These are phyloP conservation scores for Saccostrea echinata DNA, from an alignment of 1,140 invertebrate genomes.

Conservation along the genomic window DNA sequence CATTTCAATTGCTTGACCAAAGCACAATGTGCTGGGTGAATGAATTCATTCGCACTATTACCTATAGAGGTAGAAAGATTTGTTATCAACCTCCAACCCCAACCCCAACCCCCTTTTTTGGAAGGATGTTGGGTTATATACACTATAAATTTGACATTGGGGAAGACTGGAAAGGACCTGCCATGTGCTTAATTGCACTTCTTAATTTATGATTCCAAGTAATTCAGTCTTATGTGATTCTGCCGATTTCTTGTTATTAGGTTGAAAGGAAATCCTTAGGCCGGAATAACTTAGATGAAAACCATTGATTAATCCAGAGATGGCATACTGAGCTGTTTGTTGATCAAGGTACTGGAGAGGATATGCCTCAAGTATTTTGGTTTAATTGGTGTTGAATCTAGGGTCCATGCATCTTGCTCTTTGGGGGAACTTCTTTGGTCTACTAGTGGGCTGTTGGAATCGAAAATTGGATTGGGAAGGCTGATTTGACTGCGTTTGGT, in stretches of 20 bases:
- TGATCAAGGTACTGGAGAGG: neutral
- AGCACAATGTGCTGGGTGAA: neutral
- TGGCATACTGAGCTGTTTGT: neutral
- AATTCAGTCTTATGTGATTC: neutral
- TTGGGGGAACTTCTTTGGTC: neutral
- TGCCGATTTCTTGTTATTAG: neutral
- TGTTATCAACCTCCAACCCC: neutral
- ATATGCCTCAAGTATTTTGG: neutral
- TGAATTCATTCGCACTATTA: neutral
- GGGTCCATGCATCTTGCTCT: conserved; percentile 17
- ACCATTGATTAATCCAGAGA: neutral
- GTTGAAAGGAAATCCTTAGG: neutral
- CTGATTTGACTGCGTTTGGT: neutral
- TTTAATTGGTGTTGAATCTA: neutral
- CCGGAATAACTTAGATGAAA: neutral
- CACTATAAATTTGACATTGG: neutral
- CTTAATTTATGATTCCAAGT: neutral
- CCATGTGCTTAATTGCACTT: conserved; percentile 5
- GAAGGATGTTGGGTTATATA: neutral
- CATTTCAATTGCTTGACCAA: conserved; percentile 8
- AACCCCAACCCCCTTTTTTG: neutral
- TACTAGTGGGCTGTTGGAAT: neutral
- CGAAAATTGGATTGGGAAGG: neutral
- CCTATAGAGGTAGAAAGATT: neutral
- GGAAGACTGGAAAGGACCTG: neutral